A percentile compares a stretch with the other conserved stretches of the same genome.
These are phyloP conservation scores for Columba guinea DNA, from an alignment of 2,797 vertebrate species.

Conservation along the genomic window DNA sequence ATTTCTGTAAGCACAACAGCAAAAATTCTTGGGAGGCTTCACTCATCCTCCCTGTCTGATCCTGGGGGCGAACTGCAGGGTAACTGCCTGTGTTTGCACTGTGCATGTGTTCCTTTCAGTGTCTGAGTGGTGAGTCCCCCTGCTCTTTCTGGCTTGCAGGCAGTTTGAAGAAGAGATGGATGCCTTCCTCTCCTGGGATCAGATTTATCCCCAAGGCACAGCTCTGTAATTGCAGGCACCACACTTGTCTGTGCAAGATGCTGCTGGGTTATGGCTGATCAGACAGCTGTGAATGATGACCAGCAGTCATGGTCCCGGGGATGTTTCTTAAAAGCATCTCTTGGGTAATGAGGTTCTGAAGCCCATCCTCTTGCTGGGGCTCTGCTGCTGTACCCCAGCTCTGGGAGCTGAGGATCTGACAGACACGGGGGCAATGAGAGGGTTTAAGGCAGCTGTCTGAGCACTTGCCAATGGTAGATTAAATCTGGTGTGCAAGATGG, in stretches of 20 bases:
- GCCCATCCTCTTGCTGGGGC: background rate
- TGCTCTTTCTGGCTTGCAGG: background rate
- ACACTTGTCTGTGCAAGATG: background rate
- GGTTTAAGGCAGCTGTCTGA: background rate
- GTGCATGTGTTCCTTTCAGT: background rate
- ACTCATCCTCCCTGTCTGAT: background rate
- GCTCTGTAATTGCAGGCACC: background rate
- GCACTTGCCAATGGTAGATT: background rate
- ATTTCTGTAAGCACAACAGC: background rate
- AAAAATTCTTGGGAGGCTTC: background rate
- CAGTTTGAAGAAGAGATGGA: background rate
- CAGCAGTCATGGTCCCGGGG: background rate
- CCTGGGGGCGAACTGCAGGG: background rate
- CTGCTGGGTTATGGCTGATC: background rate
- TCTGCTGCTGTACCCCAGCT: background rate
- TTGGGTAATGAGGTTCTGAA: rapidly evolving
- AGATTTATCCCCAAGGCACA: background rate
- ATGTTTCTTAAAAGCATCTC: background rate
- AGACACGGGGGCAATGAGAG: rapidly evolving
- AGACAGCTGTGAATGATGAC: background rate
- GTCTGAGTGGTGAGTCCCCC: background rate
- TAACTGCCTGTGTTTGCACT: background rate
- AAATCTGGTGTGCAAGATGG: background rate
- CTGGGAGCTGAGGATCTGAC: background rate
- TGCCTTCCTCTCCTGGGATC: background rate